Conservation (phyloP, 2,113 vertebrate genomes). For the Oreochromis spilurus region DNA sequence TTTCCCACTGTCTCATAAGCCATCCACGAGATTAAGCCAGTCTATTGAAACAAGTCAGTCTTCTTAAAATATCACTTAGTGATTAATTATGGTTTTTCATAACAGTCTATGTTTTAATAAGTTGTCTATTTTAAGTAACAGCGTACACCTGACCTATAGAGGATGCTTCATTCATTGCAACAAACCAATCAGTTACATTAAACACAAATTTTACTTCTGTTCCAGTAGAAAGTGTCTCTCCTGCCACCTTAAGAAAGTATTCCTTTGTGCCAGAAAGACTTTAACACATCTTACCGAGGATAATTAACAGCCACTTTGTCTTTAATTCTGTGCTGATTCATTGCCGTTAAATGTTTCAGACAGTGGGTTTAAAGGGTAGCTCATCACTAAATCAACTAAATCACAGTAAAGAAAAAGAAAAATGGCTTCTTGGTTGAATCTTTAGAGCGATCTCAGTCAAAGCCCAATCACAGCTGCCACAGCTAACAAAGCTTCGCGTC, state of each 20-base stretch:
- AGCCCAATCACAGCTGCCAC: background rate
- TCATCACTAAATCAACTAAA: background rate
- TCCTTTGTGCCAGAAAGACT: background rate
- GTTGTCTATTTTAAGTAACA: background rate
- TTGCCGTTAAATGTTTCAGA: background rate
- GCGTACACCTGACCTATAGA: rapidly evolving
- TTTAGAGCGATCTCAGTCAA: background rate
- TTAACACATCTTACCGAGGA: background rate
- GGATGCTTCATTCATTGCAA: background rate
- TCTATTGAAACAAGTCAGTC: background rate
- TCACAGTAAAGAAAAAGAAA: background rate
- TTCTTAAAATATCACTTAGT: background rate
- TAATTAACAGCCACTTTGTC: background rate
- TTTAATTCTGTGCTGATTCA: background rate
- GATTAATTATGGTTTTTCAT: background rate
- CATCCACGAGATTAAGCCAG: background rate
- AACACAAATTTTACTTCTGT: background rate
- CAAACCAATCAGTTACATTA: background rate
- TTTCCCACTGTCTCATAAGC: background rate
- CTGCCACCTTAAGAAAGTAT: background rate
- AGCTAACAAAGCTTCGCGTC: background rate
- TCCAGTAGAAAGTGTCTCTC: background rate
- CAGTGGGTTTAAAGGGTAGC: background rate
- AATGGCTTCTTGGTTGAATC: background rate
- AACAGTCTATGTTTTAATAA: background rate